A percentile compares a stretch with the other conserved stretches of the same genome.
These are phyloP conservation scores for Priocnemis perturbator DNA, from an alignment of 2,888 invertebrate species.

Conservation along the genomic window DNA sequence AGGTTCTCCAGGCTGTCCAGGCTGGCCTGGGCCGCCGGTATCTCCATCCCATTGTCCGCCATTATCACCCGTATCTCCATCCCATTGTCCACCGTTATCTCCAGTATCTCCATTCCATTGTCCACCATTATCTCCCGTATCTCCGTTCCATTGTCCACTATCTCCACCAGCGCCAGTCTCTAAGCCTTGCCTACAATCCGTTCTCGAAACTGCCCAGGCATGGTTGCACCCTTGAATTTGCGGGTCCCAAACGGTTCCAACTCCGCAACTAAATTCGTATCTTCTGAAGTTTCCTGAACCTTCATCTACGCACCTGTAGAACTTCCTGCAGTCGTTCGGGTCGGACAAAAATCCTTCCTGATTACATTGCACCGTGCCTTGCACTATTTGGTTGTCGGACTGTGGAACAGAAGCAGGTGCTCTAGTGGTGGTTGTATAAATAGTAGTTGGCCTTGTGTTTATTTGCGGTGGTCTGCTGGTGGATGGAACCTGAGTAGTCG, in stretches of 20 bases:
- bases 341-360: constrained; percentile 75
- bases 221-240: constrained; percentile 78
- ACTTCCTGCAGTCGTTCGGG: constrained; percentile 71
- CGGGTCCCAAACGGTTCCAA: constrained; percentile 79
- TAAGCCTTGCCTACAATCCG: constrained; percentile 40
- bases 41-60: constrained; percentile 43
- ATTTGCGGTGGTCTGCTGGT: constrained; percentile 15
- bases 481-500: constrained; percentile 18
- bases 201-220: constrained; percentile 70
- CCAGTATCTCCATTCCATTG: constrained; percentile 52
- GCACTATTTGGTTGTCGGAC: constrained; percentile 3
- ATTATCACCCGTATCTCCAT: constrained; percentile 41
- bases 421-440: not conserved
- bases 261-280: constrained; percentile 78
- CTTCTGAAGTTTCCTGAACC: constrained; percentile 73
- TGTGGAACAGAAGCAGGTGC: not conserved
- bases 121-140: constrained; percentile 38
- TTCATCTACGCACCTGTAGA: constrained; percentile 74
- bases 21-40: constrained; percentile 42
- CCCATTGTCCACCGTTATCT: constrained; percentile 48
- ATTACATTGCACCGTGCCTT: constrained; percentile 58
- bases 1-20: constrained; percentile 47
- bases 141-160: constrained; percentile 53
- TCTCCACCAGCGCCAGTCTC: constrained; percentile 21
- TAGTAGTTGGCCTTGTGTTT: not conserved